phyloP scores from a whole-genome alignment of 2,888 invertebrate species.

The Selenia dentaria region DNA sequence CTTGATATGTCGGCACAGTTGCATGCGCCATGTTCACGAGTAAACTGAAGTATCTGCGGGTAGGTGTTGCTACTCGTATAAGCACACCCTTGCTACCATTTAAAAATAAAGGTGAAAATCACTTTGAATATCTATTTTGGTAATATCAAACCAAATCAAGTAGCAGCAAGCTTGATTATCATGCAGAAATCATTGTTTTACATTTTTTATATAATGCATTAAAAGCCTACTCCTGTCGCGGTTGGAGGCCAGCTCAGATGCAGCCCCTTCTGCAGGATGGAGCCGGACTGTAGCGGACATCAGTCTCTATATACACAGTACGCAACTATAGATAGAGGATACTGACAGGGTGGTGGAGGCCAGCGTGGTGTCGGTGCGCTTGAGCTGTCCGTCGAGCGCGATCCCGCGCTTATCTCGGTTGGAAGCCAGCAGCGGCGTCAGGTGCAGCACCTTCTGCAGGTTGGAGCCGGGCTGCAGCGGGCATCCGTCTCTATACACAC shows the following conservation, averaged over 20 bases:
- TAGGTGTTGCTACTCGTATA: too few relatives aligned
- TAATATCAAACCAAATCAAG: too few relatives aligned
- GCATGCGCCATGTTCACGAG: too few relatives aligned
- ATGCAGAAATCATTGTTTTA: too few relatives aligned
- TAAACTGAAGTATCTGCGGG: too few relatives aligned
- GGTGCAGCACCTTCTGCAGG: slow-evolving; percentile 94
- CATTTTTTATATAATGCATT: too few relatives aligned
- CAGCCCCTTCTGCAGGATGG: slow-evolving; percentile 94
- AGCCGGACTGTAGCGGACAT: slow-evolving; percentile 94
- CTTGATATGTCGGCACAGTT: too few relatives aligned
- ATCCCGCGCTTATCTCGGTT: slow-evolving; percentile 95
- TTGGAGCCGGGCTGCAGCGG: slow-evolving; percentile 94
- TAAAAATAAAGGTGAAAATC: too few relatives aligned
- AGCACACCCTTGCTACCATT: too few relatives aligned
- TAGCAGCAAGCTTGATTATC: too few relatives aligned
- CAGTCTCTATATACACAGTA: slow-evolving; percentile 86
- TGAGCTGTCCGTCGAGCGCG: slow-evolving; percentile 95
- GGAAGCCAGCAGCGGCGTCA: slow-evolving; percentile 90
- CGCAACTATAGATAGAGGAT: too few relatives aligned
- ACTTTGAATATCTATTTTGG: too few relatives aligned
- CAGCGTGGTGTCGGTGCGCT: slow-evolving; percentile 92
- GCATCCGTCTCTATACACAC: slow-evolving; percentile 89
- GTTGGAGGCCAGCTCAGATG: slow-evolving; percentile 91
- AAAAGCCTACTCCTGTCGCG: slow-evolving; percentile 94
- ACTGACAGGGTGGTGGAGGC: slow-evolving; percentile 96